phyloP scores from a whole-genome alignment of 2,113 vertebrate genomes.

The Gopherus flavomarginatus region DNA sequence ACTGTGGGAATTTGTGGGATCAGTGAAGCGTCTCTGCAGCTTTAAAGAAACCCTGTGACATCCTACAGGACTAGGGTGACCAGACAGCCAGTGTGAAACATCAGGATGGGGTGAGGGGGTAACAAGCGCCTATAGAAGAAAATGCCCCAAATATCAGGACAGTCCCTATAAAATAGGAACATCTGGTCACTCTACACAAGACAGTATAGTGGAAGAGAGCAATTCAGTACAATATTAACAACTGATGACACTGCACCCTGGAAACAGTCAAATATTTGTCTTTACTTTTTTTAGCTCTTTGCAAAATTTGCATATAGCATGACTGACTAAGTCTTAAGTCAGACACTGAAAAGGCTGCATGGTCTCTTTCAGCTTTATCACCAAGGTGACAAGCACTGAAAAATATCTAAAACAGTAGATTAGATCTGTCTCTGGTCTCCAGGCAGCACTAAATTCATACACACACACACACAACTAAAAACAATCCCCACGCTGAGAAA shows the following conservation, averaged over 20 bases:
- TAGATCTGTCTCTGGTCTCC: neutral
- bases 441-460: neutral
- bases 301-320: neutral
- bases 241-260: neutral
- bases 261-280: neutral
- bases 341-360: neutral
- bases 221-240: neutral
- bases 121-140: too few relatives aligned
- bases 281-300: neutral
- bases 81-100: too few relatives aligned
- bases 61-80: neutral
- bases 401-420: conserved; percentile 2
- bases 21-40: neutral
- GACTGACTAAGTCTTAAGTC: neutral
- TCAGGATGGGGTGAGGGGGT: too few relatives aligned
- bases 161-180: too few relatives aligned
- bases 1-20: neutral
- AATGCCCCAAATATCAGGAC: too few relatives aligned
- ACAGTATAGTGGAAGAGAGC: fast-evolving
- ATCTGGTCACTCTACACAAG: neutral
- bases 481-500: neutral
- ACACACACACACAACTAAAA: neutral
- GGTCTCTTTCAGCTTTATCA: neutral
- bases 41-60: neutral
- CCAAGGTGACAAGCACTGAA: conserved; percentile 3